phyloP scores from a whole-genome alignment of 2,888 invertebrate genomes.

The Melinaea menophilus region DNA sequence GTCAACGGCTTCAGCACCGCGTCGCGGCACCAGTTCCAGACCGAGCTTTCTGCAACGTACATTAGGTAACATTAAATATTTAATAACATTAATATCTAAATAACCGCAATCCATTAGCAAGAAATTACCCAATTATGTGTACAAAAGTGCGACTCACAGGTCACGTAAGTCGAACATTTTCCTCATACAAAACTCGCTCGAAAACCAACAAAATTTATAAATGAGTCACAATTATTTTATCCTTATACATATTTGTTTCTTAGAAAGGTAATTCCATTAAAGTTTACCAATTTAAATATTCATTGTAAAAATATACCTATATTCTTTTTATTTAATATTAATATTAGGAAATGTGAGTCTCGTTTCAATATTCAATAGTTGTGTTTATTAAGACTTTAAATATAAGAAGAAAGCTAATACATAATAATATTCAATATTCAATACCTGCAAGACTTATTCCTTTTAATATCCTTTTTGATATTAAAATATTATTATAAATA shows the following conservation, averaged over 20 bases:
- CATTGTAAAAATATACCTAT: not conserved
- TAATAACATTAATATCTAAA: not conserved
- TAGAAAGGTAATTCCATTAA: not conserved
- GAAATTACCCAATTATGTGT: no score
- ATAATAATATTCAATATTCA: no score
- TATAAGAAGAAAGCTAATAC: no score
- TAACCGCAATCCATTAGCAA: no score
- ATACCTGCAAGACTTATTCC: no score
- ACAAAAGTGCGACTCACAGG: no score
- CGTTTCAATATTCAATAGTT: no score
- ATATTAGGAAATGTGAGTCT: no score
- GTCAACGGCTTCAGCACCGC: conserved; percentile 93
- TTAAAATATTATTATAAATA: no score
- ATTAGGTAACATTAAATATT: not conserved
- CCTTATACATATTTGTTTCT: not conserved
- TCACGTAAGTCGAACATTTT: not conserved
- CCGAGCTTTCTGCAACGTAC: conserved; percentile 86
- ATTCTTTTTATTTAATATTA: no score
- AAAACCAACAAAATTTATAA: conserved; percentile 12
- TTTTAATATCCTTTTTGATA: no score
- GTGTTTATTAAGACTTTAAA: no score
- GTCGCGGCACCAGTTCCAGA: conserved; percentile 93
- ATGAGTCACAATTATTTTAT: not conserved
- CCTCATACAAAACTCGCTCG: conserved; percentile 7
- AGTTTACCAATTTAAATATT: not conserved